These are phyloP conservation scores for Ptilonorhynchus violaceus DNA, from an alignment of 2,113 vertebrate genomes.

Conservation along the genomic window DNA sequence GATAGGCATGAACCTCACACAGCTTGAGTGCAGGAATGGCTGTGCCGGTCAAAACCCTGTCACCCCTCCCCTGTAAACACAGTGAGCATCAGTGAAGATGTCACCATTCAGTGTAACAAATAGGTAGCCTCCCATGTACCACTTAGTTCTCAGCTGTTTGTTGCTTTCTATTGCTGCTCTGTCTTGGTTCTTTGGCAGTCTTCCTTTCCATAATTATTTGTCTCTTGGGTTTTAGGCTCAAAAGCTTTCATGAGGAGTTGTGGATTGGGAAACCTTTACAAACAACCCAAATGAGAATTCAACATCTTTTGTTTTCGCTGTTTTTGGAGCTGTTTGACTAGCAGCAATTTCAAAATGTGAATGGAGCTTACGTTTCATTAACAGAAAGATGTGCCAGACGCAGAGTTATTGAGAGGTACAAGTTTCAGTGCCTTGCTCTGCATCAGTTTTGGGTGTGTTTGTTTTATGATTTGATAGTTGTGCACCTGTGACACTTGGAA, in stretches of 20 bases:
- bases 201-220: background rate
- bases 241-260: background rate
- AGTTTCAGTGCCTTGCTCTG: background rate
- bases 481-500: background rate
- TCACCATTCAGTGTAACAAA: background rate
- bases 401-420: accelerated
- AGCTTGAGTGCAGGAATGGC: background rate
- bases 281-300: background rate
- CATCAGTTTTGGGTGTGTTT: background rate
- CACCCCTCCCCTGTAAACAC: background rate
- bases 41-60: background rate
- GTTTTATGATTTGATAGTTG: background rate
- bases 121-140: background rate
- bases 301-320: background rate
- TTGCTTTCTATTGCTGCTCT: background rate
- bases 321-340: background rate
- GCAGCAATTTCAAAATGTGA: conserved; percentile 29
- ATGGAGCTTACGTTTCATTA: conserved; percentile 20
- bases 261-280: background rate
- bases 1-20: background rate
- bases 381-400: background rate
- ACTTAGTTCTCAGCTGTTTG: background rate
- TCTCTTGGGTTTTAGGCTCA: conserved; percentile 16
- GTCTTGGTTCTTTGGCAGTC: background rate
- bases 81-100: background rate